Evolutionary conservation across 2,113 vertebrate genomes (phyloP).

Genomic region (Mohoua ochrocephala): DNA sequence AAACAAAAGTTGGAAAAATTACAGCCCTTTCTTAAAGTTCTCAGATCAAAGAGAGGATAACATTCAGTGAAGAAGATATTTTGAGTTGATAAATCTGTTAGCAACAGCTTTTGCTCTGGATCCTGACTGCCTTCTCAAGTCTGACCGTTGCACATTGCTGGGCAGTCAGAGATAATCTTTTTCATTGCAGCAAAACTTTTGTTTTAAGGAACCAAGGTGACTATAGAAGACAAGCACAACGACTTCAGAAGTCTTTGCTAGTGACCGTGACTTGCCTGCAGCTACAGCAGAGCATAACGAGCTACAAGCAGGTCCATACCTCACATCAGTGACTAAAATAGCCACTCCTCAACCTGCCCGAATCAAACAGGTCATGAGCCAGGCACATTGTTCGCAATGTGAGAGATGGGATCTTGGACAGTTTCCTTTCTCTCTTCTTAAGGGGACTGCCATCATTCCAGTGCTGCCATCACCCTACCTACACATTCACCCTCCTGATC

Average conservation of each 20-base stretch:
- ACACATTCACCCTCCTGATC: background rate
- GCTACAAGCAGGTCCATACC: background rate
- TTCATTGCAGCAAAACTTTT: background rate
- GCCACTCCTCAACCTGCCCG: background rate
- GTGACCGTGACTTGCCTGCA: background rate
- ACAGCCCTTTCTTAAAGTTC: background rate
- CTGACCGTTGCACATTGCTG: accelerated
- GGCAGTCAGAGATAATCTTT: background rate
- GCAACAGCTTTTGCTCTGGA: background rate
- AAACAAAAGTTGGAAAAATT: background rate
- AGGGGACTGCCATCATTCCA: background rate
- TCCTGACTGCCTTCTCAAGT: background rate
- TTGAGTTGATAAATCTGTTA: background rate
- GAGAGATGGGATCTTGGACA: background rate
- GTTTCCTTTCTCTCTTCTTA: background rate
- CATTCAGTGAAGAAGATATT: background rate
- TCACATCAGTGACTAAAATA: background rate
- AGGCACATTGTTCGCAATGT: background rate
- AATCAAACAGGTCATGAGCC: background rate
- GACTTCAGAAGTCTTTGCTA: background rate
- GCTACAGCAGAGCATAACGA: background rate
- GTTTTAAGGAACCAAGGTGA: background rate
- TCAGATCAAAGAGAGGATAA: background rate
- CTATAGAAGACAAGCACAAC: background rate
- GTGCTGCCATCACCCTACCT: background rate